These are phyloP conservation scores for Campylorhamphus procurvoides DNA, from an alignment of 2,113 vertebrate genomes.

Conservation along the genomic window DNA sequence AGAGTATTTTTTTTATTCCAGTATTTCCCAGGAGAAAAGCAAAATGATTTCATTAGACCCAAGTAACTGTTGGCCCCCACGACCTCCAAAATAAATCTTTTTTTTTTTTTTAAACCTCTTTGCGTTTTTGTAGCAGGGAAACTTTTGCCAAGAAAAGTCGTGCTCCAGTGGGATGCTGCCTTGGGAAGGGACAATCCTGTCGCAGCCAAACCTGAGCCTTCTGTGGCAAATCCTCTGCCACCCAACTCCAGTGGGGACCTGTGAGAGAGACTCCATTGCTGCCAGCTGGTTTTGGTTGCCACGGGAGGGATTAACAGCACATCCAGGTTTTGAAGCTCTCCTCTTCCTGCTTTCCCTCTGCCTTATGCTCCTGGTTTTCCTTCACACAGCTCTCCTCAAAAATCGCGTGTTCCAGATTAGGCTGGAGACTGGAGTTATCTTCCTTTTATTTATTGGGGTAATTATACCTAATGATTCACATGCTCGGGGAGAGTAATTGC, in stretches of 20 bases:
- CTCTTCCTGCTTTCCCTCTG: not conserved
- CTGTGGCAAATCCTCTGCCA: not conserved
- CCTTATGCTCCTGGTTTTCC: not conserved
- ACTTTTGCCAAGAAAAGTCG: not conserved
- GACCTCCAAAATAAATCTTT: not conserved
- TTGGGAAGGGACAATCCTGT: not conserved
- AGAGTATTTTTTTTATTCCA: not conserved
- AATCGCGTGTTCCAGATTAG: not conserved
- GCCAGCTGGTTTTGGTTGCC: accelerated
- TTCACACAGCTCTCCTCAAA: not conserved
- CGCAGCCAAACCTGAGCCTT: not conserved
- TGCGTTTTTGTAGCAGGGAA: not conserved
- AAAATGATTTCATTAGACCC: not conserved
- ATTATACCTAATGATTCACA: constrained; percentile 67
- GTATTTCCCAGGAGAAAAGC: not conserved
- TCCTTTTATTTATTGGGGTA: constrained; percentile 61
- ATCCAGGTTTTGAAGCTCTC: not conserved
- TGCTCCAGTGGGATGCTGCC: not conserved
- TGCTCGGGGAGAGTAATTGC: constrained; percentile 47
- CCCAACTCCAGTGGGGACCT: not conserved
- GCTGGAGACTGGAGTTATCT: constrained; percentile 26
- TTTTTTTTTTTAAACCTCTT: not conserved
- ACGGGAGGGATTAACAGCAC: accelerated
- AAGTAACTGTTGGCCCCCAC: not conserved
- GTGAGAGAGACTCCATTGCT: not conserved